Evolutionary conservation across 2,888 invertebrate species (phyloP).

Genomic region (Tenthredo livida): DNA sequence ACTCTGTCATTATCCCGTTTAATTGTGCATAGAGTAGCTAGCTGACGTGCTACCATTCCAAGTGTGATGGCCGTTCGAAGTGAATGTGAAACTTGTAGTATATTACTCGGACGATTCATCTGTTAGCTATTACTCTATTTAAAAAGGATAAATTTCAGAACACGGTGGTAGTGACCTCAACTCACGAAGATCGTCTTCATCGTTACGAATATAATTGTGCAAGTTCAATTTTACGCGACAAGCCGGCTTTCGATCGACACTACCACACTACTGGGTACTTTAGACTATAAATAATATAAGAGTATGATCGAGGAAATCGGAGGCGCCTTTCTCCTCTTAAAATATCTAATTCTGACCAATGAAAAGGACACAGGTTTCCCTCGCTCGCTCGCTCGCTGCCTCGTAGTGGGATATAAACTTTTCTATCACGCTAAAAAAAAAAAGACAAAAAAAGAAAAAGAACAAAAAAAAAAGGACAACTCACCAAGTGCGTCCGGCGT

Average conservation of each 20-base stretch:
- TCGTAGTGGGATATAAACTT: background rate
- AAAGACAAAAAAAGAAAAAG: no score
- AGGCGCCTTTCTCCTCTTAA: slow-evolving; percentile 25
- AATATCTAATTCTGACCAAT: slow-evolving; percentile 5
- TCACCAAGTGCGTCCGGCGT: slow-evolving; percentile 77
- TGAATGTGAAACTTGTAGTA: slow-evolving; percentile 13
- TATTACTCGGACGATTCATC: slow-evolving; percentile 6
- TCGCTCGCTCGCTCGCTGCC: slow-evolving; percentile 39
- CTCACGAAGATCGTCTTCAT: background rate
- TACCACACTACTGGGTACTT: background rate
- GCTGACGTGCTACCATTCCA: slow-evolving; percentile 49
- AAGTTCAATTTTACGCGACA: slow-evolving; percentile 32
- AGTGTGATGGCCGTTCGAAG: slow-evolving; percentile 29
- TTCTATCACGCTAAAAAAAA: background rate
- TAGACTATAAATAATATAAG: background rate
- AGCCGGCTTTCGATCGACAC: slow-evolving; percentile 42
- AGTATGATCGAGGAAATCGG: background rate
- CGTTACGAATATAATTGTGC: slow-evolving; percentile 4
- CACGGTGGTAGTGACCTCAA: background rate
- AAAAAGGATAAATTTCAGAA: background rate
- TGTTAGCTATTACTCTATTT: background rate
- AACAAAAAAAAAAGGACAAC: slow-evolving; percentile 58
- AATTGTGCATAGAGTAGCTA: slow-evolving; percentile 52
- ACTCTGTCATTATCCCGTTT: slow-evolving; percentile 51
- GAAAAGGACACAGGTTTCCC: background rate